Evolutionary conservation across 2,888 invertebrate genomes (phyloP), one percentile per base, ranked within the genome.

Genomic region (Helicoverpa assulta): DNA sequence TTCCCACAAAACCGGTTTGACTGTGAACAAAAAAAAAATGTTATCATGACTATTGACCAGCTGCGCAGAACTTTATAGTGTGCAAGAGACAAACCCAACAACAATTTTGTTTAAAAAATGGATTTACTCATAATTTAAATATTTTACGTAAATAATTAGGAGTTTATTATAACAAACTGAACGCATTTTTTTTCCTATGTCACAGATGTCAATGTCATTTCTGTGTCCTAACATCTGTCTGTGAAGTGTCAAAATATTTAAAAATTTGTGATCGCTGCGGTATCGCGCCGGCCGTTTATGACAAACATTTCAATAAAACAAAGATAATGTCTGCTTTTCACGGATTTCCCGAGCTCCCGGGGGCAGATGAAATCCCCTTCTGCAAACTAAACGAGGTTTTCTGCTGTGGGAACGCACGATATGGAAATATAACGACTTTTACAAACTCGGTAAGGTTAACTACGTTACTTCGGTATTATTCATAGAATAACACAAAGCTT

Each of bases 361-460:
- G 93, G 0, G 88, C 93, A 53, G 96, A 96, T 0, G 96, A 97
- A 80, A 92, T 96, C 16, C 94, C 97, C 16, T 89, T 96, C 68
- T 97, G 97, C 88, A 97, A 97, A 93, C 92, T 97, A 71, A 96
- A 97, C 79, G 97, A 97, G 69, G 94, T 96, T 40, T 94, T 97
- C 66, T 97, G 97, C 78, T 96, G 96, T 56, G 96, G 95, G 68
- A 96, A 96, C 63, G 91, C 93, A 72, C 94, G 96, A 50, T 96
- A 96, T 87, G 96, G 96, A 55, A 96, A 96, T 87, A 91, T 96
- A 77, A 91, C 94, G 37, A 94, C 95, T 47, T 96, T 96, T 86
- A 97, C 97, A 1, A 96, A 96, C 83, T 86, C 96, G 84, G 97
- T 97, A 96, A 96, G 96, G 93, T 93, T 93, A 94, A 83, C 86